A percentile compares a stretch with the other conserved stretches of the same genome.
Evolutionary conservation across 1,140 invertebrate species (phyloP).

Genomic region (Bombus vancouverensis): DNA sequence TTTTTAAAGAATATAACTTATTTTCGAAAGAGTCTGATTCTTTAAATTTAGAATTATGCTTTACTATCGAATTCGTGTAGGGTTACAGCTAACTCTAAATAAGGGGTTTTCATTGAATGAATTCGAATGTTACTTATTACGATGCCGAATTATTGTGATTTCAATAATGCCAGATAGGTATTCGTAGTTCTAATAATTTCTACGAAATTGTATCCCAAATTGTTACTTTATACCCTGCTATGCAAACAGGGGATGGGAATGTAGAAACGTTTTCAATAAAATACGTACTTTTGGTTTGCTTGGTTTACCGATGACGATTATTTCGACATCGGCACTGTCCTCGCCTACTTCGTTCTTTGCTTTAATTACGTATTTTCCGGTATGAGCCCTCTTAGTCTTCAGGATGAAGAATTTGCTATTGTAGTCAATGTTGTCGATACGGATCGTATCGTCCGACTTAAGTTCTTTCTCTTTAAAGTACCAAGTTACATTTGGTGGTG

Average conservation of each 20-base stretch:
- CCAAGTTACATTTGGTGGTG: slow-evolving; percentile 96
- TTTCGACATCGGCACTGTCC: slow-evolving; percentile 95
- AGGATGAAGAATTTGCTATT: slow-evolving; percentile 95
- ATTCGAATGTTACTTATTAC: background rate
- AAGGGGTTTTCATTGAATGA: background rate
- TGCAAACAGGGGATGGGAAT: too few relatives aligned
- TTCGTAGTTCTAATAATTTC: background rate
- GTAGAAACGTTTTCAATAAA: background rate
- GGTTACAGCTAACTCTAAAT: background rate
- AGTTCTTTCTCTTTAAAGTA: slow-evolving; percentile 90
- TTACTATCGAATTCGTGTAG: too few relatives aligned
- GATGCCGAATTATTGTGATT: background rate
- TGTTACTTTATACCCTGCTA: background rate
- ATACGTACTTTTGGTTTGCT: slow-evolving; percentile 77
- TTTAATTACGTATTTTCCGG: slow-evolving; percentile 95
- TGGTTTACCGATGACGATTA: slow-evolving; percentile 90
- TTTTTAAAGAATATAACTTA: background rate
- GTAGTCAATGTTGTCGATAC: slow-evolving; percentile 93
- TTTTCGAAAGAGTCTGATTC: too few relatives aligned
- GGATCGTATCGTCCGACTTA: slow-evolving; percentile 86
- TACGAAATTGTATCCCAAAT: background rate
- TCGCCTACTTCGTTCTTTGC: slow-evolving; percentile 97
- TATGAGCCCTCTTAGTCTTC: slow-evolving; percentile 90
- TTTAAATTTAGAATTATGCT: too few relatives aligned
- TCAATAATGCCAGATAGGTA: background rate